Evolutionary conservation across 1,140 invertebrate genomes (phyloP).

Genomic region (Pachypeltis micranthus): DNA sequence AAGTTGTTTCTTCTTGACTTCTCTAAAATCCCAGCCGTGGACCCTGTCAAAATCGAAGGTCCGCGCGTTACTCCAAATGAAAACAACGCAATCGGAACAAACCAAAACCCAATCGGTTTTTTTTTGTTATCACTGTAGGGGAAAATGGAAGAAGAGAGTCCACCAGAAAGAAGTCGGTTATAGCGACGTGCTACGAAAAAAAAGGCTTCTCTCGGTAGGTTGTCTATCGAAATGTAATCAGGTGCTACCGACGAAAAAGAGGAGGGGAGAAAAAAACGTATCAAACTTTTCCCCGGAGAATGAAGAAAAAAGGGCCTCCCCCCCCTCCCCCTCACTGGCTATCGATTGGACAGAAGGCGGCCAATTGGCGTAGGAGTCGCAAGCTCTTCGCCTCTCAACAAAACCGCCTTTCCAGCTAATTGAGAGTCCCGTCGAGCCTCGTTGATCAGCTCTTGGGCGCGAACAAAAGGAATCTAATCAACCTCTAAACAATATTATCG

Average conservation of each 20-base stretch:
- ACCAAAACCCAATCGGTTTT: no score
- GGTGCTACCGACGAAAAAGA: background rate
- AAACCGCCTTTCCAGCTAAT: background rate
- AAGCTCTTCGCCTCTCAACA: background rate
- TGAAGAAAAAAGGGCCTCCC: background rate
- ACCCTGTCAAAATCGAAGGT: no score
- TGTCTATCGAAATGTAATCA: conserved; percentile 4
- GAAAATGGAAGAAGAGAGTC: no score
- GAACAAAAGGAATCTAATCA: conserved; percentile 9
- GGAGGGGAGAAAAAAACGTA: background rate
- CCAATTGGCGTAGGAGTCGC: background rate
- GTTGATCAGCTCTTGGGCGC: conserved; percentile 2
- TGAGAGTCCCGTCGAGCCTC: background rate
- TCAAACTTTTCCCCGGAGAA: background rate
- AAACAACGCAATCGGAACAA: no score
- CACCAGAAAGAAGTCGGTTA: no score
- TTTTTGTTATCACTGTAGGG: no score
- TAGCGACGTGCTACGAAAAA: no score
- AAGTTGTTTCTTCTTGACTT: no score
- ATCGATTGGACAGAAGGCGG: background rate
- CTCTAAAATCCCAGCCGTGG: no score
- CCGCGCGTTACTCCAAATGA: no score
- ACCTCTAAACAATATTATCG: conserved; percentile 6
- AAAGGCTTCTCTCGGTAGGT: background rate
- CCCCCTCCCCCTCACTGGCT: no score